These are phyloP conservation scores for Latheticus oryzae DNA, from an alignment of 2,888 invertebrate species.

Conservation along the genomic window DNA sequence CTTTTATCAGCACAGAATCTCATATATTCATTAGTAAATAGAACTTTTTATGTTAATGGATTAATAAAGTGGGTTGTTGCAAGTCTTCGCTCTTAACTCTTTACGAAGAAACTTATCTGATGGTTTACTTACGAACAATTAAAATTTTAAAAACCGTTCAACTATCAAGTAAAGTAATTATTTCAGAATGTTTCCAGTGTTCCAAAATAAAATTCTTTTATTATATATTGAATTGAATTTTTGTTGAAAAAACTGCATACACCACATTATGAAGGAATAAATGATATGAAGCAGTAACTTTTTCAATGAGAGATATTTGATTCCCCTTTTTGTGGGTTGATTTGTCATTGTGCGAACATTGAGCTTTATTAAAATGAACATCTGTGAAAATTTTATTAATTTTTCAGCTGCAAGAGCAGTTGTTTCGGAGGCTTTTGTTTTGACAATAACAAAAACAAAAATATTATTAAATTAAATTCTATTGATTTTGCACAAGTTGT, in stretches of 20 bases:
- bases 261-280: conserved; percentile 46
- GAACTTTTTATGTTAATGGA: conserved; percentile 50
- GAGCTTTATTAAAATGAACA: conserved; percentile 44
- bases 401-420: conserved; percentile 23
- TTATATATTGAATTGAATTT: no score
- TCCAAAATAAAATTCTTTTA: no score
- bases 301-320: conserved; percentile 35
- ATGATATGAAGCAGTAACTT: conserved; percentile 51
- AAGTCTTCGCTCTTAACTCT: no score
- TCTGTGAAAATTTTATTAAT: conserved; percentile 42
- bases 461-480: no score
- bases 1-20: conserved; percentile 48
- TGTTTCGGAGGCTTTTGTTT: neutral
- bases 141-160: no score
- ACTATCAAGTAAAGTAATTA: no score
- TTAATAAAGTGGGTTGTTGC: no score
- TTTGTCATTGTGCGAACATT: conserved; percentile 37
- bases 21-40: conserved; percentile 30
- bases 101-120: no score
- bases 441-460: no score
- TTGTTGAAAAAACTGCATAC: no score
- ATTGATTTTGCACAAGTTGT: conserved; percentile 5
- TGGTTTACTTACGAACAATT: no score
- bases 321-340: conserved; percentile 36
- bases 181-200: no score